Conservation (phyloP, 2,113 vertebrate genomes). For the Cathartes aura region DNA sequence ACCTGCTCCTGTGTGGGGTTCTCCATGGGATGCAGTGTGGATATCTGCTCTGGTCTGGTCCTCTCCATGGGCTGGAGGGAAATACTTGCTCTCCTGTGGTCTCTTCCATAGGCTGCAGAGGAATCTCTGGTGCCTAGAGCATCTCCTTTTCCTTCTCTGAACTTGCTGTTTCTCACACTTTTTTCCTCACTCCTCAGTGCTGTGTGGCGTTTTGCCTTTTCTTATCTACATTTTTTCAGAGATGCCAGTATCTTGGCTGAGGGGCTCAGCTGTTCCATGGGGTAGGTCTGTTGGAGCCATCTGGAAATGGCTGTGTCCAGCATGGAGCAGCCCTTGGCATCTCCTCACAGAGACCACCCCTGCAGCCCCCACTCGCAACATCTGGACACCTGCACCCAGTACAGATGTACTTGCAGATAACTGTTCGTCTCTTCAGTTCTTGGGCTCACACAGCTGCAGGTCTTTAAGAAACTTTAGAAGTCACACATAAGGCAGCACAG, state of each 20-base stretch:
- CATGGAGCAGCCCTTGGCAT: fast-evolving
- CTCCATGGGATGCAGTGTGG: background rate
- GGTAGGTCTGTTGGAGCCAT: background rate
- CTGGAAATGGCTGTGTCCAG: background rate
- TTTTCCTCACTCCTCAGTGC: background rate
- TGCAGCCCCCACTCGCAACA: background rate
- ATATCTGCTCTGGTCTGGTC: background rate
- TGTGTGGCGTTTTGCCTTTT: background rate
- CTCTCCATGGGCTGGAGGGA: background rate
- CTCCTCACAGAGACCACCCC: background rate
- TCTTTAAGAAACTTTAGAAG: background rate
- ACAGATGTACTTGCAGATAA: background rate
- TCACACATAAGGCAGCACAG: background rate
- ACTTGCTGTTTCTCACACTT: background rate
- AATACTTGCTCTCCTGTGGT: background rate
- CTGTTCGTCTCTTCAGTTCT: background rate
- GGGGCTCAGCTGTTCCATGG: background rate
- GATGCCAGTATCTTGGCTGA: background rate
- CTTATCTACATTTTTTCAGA: background rate
- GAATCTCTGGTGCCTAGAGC: background rate
- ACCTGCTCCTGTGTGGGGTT: background rate
- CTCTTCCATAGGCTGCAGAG: background rate
- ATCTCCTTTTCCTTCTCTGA: background rate
- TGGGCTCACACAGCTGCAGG: background rate
- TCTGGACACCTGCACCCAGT: background rate